These are phyloP conservation scores for Tadarida brasiliensis DNA, from an alignment of 2,797 vertebrate genomes.

Conservation along the genomic window DNA sequence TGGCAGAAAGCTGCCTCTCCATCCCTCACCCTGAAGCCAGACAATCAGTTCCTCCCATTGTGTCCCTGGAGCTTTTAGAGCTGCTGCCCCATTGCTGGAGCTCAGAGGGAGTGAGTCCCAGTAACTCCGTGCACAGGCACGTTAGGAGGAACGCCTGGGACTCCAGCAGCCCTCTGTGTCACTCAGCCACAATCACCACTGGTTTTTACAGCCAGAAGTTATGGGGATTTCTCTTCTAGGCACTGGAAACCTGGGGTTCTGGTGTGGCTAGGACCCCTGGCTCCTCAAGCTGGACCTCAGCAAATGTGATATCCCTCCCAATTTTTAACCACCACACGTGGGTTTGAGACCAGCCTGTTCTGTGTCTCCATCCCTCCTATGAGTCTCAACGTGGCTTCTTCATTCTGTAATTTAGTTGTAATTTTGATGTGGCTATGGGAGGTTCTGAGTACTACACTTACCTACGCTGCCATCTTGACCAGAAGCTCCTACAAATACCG, in stretches of 20 bases:
- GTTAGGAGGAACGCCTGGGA: not conserved
- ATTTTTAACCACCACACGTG: not conserved
- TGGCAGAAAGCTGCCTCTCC: not conserved
- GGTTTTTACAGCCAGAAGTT: not conserved
- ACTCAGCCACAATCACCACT: not conserved
- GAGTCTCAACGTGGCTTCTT: not conserved
- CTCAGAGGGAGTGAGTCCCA: not conserved
- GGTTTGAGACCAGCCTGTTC: not conserved
- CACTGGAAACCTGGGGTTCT: not conserved
- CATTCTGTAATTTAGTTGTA: too few relatives aligned
- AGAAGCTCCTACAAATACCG: not conserved
- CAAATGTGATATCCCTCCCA: not conserved
- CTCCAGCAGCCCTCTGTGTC: not conserved
- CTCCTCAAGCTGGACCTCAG: not conserved
- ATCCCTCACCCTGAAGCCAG: not conserved
- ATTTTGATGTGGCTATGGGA: not conserved
- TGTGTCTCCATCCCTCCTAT: not conserved
- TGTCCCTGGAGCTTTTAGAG: not conserved
- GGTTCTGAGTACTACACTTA: not conserved
- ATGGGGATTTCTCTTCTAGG: not conserved
- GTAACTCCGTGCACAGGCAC: not conserved
- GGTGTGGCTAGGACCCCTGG: not conserved
- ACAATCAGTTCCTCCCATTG: not conserved
- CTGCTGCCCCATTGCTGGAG: not conserved
- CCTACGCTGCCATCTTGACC: not conserved